These are phyloP conservation scores for Pholis gunnellus DNA, from an alignment of 2,113 vertebrate species.

Conservation along the genomic window DNA sequence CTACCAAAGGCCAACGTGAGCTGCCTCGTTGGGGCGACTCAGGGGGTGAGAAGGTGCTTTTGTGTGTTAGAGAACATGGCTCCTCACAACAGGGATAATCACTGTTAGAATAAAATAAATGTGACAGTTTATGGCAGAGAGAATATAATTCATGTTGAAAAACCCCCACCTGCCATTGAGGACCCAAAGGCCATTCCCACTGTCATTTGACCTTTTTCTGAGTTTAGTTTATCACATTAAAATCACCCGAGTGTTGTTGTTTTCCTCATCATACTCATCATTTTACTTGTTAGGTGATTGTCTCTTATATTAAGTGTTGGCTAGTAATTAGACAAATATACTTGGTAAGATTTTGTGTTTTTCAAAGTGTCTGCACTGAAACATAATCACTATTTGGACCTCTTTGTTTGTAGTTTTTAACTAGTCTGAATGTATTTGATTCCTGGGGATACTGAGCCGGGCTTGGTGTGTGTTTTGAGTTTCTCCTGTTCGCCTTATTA, in stretches of 20 bases:
- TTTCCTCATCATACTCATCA: conserved; percentile 18
- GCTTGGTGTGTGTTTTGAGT: neutral
- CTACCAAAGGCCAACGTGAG: conserved; percentile 10
- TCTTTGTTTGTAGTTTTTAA: neutral
- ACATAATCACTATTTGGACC: neutral
- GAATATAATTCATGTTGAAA: conserved; percentile 66
- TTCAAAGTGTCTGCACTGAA: conserved; percentile 3
- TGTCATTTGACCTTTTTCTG: conserved; percentile 68
- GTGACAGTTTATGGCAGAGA: conserved; percentile 66
- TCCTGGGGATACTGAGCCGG: neutral
- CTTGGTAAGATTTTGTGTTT: neutral
- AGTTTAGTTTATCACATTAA: conserved; percentile 50
- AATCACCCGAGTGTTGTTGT: conserved; percentile 22
- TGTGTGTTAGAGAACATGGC: conserved; percentile 44
- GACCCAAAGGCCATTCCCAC: conserved; percentile 61
- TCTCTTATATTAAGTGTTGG: neutral
- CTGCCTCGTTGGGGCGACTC: conserved; percentile 23
- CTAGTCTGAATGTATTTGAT: neutral
- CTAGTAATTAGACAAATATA: neutral
- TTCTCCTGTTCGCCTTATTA: neutral
- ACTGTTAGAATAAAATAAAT: conserved; percentile 34
- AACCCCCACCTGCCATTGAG: conserved; percentile 28
- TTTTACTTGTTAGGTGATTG: neutral
- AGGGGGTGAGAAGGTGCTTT: conserved; percentile 23
- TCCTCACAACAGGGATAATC: conserved; percentile 44